A percentile compares a stretch with the other conserved stretches of the same genome.
Conservation (phyloP, 2,888 invertebrate species). For the Trachelus troglodyta region DNA sequence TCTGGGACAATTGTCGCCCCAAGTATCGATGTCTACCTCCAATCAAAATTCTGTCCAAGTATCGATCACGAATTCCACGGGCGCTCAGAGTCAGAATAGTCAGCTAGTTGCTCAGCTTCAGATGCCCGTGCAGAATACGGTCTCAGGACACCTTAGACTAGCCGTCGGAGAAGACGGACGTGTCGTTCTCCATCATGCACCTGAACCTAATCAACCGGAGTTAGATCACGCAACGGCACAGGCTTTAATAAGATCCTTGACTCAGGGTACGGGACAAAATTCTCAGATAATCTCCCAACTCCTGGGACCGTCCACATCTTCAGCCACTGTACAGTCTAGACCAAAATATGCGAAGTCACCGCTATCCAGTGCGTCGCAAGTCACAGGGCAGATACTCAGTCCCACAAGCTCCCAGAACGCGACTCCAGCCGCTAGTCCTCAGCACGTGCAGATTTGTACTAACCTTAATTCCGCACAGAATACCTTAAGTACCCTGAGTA, state of each 20-base stretch:
- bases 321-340: slow-evolving; percentile 26
- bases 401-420: slow-evolving; percentile 43
- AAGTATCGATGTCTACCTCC: slow-evolving; percentile 23
- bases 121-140: slow-evolving; percentile 61
- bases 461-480: slow-evolving; percentile 10
- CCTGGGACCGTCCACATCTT: slow-evolving; percentile 45
- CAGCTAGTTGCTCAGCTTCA: slow-evolving; percentile 70
- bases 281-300: slow-evolving; percentile 62
- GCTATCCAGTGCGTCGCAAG: slow-evolving; percentile 10
- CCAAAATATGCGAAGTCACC: slow-evolving; percentile 54
- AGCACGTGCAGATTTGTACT: slow-evolving; percentile 4
- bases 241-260: slow-evolving; percentile 59
- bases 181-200: slow-evolving; percentile 75
- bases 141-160: slow-evolving; percentile 72
- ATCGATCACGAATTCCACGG: slow-evolving; percentile 54
- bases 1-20: slow-evolving; percentile 33
- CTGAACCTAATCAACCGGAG: slow-evolving; percentile 65
- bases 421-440: slow-evolving; percentile 28
- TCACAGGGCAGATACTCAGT: slow-evolving; percentile 31
- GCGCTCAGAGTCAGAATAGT: slow-evolving; percentile 32
- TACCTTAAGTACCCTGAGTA: slow-evolving; percentile 29
- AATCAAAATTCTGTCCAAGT: slow-evolving; percentile 48
- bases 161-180: slow-evolving; percentile 78
- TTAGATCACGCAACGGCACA: slow-evolving; percentile 62
- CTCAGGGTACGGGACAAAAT: slow-evolving; percentile 58